Conservation (phyloP, 1,140 invertebrate species). For the Papilio polyxenes region DNA sequence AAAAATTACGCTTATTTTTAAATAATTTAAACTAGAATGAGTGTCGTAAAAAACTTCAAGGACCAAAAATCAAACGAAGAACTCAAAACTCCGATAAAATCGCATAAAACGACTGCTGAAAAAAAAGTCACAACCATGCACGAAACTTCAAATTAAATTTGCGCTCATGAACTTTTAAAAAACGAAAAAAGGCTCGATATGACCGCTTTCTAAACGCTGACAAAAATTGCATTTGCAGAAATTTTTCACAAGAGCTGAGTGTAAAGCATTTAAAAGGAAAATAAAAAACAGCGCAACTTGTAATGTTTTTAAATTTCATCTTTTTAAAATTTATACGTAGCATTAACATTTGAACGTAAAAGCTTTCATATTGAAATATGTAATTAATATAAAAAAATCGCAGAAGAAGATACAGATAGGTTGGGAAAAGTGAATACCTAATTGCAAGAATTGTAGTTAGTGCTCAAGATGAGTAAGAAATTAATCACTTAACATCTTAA, state of each 20-base stretch:
- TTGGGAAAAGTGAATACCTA: no score
- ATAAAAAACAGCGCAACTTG: neutral
- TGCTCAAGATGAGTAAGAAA: no score
- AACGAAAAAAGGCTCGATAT: neutral
- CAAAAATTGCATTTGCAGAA: conserved; percentile 27
- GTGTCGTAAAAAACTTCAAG: neutral
- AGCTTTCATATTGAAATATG: no score
- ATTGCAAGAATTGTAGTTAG: no score
- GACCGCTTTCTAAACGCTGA: conserved; percentile 3
- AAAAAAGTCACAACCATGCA: conserved; percentile 1
- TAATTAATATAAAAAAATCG: no score
- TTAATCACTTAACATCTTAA: no score
- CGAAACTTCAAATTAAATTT: conserved; percentile 16
- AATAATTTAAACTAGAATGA: neutral
- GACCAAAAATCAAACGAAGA: conserved; percentile 19
- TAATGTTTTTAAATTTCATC: neutral
- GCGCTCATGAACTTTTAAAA: conserved; percentile 6
- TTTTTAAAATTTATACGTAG: neutral
- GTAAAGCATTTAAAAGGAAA: neutral
- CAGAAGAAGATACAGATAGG: neutral
- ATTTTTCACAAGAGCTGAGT: neutral
- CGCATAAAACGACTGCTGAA: neutral
- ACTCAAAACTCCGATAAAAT: conserved; percentile 16
- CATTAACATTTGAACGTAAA: neutral
- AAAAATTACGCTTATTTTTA: neutral